Conservation (phyloP, 2,888 invertebrate species). For the Limnephilus auricula region DNA sequence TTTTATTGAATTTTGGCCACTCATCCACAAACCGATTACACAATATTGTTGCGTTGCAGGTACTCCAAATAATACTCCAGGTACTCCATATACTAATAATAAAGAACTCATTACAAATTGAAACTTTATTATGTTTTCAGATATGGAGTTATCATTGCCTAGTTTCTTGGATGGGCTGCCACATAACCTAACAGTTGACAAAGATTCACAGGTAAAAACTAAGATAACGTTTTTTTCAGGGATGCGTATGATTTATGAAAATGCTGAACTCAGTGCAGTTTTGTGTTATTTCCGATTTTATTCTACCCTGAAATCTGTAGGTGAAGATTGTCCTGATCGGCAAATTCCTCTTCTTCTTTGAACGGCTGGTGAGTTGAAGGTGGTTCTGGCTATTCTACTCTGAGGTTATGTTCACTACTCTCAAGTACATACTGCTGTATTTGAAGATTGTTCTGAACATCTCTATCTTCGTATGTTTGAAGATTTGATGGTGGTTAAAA, state of each 20-base stretch:
- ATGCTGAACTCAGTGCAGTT: neutral
- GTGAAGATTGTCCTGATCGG: neutral
- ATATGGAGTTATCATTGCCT: constrained; percentile 57
- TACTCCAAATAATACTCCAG: no score
- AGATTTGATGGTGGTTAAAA: no score
- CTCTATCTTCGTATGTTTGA: no score
- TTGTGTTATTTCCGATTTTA: neutral
- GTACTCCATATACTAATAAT: neutral
- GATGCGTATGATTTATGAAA: neutral
- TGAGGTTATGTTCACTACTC: neutral
- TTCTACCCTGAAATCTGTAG: neutral
- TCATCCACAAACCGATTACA: neutral
- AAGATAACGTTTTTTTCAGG: constrained; percentile 21
- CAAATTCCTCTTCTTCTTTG: neutral
- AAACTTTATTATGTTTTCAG: constrained; percentile 51
- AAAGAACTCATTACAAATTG: neutral
- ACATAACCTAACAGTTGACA: constrained; percentile 60
- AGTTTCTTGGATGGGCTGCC: constrained; percentile 63
- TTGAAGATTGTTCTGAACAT: no score
- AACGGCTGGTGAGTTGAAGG: neutral
- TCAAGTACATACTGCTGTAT: no score
- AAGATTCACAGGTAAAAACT: constrained; percentile 62
- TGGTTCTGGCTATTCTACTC: neutral
- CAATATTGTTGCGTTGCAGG: neutral
- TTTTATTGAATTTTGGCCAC: no score